Evolutionary conservation across 2,797 vertebrate genomes (phyloP).

Genomic region (Fistularia commersonii): DNA sequence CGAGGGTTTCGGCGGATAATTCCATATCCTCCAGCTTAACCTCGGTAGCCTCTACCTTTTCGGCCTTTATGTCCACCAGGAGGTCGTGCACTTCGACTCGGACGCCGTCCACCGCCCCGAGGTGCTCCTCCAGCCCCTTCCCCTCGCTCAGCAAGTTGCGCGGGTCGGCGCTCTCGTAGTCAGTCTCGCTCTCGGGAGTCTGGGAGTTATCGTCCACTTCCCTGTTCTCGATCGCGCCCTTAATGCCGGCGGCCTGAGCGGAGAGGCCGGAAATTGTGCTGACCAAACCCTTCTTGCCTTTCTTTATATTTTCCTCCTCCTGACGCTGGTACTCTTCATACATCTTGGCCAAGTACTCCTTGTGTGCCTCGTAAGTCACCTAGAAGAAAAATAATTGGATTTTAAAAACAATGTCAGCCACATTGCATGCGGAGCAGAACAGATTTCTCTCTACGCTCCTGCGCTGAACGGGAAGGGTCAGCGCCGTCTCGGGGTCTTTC

Average conservation of each 20-base stretch:
- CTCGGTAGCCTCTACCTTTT: slow-evolving; percentile 97
- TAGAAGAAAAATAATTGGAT: slow-evolving; percentile 18
- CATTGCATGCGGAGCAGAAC: background rate
- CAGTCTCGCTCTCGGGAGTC: slow-evolving; percentile 88
- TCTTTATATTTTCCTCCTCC: slow-evolving; percentile 97
- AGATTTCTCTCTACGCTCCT: slow-evolving; percentile 16
- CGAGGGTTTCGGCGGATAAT: slow-evolving; percentile 85
- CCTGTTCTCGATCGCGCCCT: slow-evolving; percentile 85
- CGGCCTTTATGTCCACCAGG: slow-evolving; percentile 95
- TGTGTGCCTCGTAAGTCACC: slow-evolving; percentile 89
- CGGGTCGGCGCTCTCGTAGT: slow-evolving; percentile 83
- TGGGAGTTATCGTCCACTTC: slow-evolving; percentile 87
- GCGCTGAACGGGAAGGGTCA: no score
- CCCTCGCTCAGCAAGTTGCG: slow-evolving; percentile 82
- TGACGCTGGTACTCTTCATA: slow-evolving; percentile 98
- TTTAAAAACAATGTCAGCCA: background rate
- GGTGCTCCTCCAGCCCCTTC: slow-evolving; percentile 74
- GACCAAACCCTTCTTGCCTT: slow-evolving; percentile 93
- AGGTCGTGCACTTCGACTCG: slow-evolving; percentile 90
- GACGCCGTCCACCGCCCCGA: slow-evolving; percentile 74
- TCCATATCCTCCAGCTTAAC: slow-evolving; percentile 95
- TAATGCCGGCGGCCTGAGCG: slow-evolving; percentile 81
- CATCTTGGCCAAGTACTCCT: slow-evolving; percentile 97
- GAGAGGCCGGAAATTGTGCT: slow-evolving; percentile 98
- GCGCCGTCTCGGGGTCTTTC: no score